Percentiles rank a stretch among this genome's conserved stretches.
Evolutionary conservation across 2,113 vertebrate genomes (phyloP).

Genomic region (Cebidichthys violaceus): DNA sequence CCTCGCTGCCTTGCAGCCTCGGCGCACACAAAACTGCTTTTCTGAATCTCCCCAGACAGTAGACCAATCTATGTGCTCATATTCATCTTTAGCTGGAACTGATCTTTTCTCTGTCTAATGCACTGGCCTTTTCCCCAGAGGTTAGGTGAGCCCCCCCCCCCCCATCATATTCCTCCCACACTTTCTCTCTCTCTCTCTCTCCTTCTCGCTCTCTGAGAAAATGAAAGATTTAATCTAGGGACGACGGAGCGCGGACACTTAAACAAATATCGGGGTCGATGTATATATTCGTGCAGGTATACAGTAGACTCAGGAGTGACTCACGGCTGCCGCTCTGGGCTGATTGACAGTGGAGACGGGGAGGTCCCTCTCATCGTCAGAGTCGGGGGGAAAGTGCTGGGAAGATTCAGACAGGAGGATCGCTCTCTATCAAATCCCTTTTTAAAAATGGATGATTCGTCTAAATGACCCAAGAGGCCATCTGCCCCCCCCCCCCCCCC

Average conservation of each 20-base stretch:
- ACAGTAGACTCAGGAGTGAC: constrained; percentile 34
- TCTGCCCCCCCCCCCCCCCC: no score
- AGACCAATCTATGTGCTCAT: constrained; percentile 79
- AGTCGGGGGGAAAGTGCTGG: constrained; percentile 43
- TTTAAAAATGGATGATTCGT: constrained; percentile 79
- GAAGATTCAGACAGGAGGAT: constrained; percentile 56
- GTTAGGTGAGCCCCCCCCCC: constrained; percentile 68
- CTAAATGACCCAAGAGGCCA: constrained; percentile 70
- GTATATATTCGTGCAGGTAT: constrained; percentile 35
- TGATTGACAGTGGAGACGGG: constrained; percentile 58
- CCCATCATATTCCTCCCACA: constrained; percentile 69
- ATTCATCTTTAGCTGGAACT: constrained; percentile 79
- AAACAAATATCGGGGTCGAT: constrained; percentile 47
- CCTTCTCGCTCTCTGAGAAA: constrained; percentile 40
- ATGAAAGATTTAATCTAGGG: constrained; percentile 65
- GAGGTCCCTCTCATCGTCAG: constrained; percentile 32
- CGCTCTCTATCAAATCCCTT: constrained; percentile 72
- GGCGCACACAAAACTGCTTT: constrained; percentile 71
- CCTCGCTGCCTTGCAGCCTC: constrained; percentile 45
- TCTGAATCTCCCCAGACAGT: constrained; percentile 72
- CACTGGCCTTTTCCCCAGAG: constrained; percentile 73
- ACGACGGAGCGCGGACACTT: constrained; percentile 21
- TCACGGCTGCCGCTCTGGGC: neutral
- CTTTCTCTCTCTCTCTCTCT: constrained; percentile 35
- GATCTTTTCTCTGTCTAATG: constrained; percentile 78